A percentile compares a stretch with the other conserved stretches of the same genome.
Conservation (phyloP, 2,113 vertebrate genomes). For the Pachypanchax playfairii region DNA sequence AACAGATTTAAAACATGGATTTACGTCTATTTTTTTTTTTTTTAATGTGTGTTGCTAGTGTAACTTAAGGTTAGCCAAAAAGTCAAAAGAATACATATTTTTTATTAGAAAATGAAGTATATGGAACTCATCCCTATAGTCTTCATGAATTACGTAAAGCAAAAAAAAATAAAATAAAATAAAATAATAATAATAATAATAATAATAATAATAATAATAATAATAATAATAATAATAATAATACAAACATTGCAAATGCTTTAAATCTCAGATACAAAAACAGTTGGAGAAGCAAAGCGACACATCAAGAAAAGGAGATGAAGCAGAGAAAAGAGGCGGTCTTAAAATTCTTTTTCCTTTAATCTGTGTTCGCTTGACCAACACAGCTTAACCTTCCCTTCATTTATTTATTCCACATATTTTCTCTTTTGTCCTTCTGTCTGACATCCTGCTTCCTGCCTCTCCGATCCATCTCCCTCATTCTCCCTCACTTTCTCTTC, state of each 20-base stretch:
- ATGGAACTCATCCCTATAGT: not conserved
- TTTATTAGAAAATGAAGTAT: not conserved
- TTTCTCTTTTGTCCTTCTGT: constrained; percentile 32
- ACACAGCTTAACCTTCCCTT: constrained; percentile 34
- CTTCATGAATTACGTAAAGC: not conserved
- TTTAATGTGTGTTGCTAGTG: too few species aligned
- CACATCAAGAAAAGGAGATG: not conserved
- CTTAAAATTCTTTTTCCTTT: constrained; percentile 38
- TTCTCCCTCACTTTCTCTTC: constrained; percentile 6
- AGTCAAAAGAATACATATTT: not conserved
- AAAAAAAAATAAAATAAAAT: not conserved
- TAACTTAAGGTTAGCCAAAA: not conserved
- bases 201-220: too few species aligned
- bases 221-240: too few species aligned
- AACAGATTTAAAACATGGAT: not conserved
- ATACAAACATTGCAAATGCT: too few species aligned
- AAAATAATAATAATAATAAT: too few species aligned
- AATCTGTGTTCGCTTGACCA: constrained; percentile 43
- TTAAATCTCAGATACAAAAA: constrained; percentile 12
- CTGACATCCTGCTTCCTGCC: constrained; percentile 25
- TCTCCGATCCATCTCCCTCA: constrained; percentile 16
- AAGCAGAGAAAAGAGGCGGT: constrained; percentile 16
- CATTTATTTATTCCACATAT: constrained; percentile 48
- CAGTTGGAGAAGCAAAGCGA: not conserved
- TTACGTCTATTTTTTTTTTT: too few species aligned